These are phyloP conservation scores for Glaucomys volans DNA, from an alignment of 2,113 vertebrate species.

Conservation along the genomic window DNA sequence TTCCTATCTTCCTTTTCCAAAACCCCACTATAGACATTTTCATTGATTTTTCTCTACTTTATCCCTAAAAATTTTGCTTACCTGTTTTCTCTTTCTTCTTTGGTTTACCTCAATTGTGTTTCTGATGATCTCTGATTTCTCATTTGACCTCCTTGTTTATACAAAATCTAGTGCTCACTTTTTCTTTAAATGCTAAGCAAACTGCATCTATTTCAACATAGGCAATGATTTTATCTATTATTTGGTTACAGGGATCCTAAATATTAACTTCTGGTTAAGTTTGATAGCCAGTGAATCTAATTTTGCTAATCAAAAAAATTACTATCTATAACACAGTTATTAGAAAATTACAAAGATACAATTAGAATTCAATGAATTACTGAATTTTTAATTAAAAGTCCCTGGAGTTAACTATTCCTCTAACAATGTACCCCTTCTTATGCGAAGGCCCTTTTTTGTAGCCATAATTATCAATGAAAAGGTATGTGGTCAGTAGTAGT, in stretches of 20 bases:
- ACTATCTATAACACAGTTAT: too few species aligned
- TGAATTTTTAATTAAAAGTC: too few species aligned
- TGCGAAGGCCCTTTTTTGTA: too few species aligned
- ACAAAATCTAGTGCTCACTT: neutral
- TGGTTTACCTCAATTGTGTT: neutral
- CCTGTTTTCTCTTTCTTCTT: neutral
- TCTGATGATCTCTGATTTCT: neutral
- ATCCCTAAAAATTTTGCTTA: neutral
- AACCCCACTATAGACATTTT: neutral
- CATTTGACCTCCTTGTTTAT: neutral
- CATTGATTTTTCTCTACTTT: neutral
- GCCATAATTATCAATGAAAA: too few species aligned
- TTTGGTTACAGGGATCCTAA: neutral
- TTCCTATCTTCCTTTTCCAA: neutral
- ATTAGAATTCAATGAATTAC: too few species aligned
- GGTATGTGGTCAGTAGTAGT: too few species aligned
- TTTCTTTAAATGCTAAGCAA: constrained; percentile 26
- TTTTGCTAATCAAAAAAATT: neutral
- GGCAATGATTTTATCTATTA: neutral
- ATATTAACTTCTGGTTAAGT: neutral
- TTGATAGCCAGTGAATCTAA: neutral
- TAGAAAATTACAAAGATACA: too few species aligned
- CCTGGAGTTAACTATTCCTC: too few species aligned
- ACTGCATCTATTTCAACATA: neutral
- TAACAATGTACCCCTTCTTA: too few species aligned